Base-by-base conservation (phyloP, 2,888 invertebrate species). In the Ganaspis brasiliensis region DNA sequence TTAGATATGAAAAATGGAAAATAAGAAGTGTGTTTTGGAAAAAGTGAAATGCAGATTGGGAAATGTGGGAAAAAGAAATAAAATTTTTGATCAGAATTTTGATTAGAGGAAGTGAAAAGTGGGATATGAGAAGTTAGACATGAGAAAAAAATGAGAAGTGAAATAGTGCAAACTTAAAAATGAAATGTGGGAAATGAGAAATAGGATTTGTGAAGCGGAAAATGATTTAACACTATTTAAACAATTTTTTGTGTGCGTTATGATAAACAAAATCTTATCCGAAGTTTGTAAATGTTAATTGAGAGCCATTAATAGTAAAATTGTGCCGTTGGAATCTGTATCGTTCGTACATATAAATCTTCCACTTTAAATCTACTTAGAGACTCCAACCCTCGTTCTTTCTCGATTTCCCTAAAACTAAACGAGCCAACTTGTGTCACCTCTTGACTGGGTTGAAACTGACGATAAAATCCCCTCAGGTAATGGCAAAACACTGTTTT, bases 281-380 rank as follows among this genome's bases (percentile, higher is more conserved):
- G 52, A 2, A 52, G 16, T 52, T 16, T 52, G n/a, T 16, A 52
- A 52, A 52, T 52, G 52, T 19, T n/a, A 16, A 49, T 16, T 16
- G 5, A 45, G 45, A 49, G 16, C 6, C 49, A 16, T 16, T 37
- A 73, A 80, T 78, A 82, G 76, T 74, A 74, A 77, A 76, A 67
- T 63, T 71, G 72, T 74, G 76, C 79, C 74, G 9, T 21, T 74
- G 74, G 78, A 77, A 74, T 79, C 81, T 86, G 84, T 87, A 85
- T 85, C 84, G 83, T 24, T 56, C 14, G 81, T 80, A 82, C 80
- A 78, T 85, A 85, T 85, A 87, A 88, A 88, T 88, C 87, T 87
- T 83, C 85, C 84, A 85, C 85, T 87, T 79, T 85, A 83, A 87
- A 88, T 86, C 85, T 86, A 89, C 85, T 87, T 85, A 85, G 84